A percentile compares a stretch with the other conserved stretches of the same genome.
Evolutionary conservation across 2,797 vertebrate genomes (phyloP).

Genomic region (Bradypus variegatus): DNA sequence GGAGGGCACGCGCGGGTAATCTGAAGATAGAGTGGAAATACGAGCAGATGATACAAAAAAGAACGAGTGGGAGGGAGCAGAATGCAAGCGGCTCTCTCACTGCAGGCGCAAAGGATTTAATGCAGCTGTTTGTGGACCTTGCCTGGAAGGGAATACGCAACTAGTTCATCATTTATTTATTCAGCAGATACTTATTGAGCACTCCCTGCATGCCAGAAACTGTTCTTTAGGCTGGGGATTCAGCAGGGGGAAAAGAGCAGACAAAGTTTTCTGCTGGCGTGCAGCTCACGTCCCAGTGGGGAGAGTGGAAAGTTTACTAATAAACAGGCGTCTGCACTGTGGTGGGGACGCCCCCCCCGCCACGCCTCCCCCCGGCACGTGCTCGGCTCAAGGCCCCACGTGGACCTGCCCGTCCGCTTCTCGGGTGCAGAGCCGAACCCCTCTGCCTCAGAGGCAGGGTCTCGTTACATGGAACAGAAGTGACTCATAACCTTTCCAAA

Average conservation of each 20-base stretch:
- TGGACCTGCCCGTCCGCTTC: too few relatives aligned
- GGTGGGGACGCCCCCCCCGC: too few relatives aligned
- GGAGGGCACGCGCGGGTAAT: too few relatives aligned
- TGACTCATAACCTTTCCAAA: neutral
- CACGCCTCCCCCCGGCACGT: too few relatives aligned
- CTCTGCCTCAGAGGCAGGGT: neutral
- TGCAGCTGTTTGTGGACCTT: neutral
- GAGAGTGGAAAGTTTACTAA: neutral
- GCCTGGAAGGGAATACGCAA: fast-evolving
- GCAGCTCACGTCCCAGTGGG: neutral
- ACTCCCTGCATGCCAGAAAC: neutral
- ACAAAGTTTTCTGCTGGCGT: neutral
- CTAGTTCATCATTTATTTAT: neutral
- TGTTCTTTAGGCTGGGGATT: neutral
- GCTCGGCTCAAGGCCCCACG: too few relatives aligned
- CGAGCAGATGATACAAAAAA: too few relatives aligned
- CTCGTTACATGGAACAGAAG: too few relatives aligned
- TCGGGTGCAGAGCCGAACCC: neutral
- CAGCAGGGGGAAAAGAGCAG: neutral
- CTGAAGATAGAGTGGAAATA: too few relatives aligned
- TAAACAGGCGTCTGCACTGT: too few relatives aligned
- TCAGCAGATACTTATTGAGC: neutral
- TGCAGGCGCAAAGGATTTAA: too few relatives aligned
- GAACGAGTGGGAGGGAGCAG: too few relatives aligned
- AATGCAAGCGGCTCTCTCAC: too few relatives aligned